A percentile compares a stretch with the other conserved stretches of the same genome.
These are phyloP conservation scores for Epirrhoe alternata DNA, from an alignment of 2,888 invertebrate genomes.

Conservation along the genomic window DNA sequence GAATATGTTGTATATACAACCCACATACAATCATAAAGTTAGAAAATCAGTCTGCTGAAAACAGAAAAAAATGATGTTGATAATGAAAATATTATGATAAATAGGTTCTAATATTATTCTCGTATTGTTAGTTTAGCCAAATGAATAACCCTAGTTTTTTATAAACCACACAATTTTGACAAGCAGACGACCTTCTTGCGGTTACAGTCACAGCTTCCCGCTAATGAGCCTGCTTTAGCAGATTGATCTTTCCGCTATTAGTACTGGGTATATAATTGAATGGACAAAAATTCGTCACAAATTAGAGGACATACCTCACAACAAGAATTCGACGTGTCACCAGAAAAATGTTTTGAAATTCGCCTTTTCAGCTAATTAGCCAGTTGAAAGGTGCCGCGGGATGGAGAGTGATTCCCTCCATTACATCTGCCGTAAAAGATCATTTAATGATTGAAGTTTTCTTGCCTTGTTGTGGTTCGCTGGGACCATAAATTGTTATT, in stretches of 20 bases:
- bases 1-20: no score
- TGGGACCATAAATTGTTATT: constrained; percentile 43
- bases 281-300: constrained; percentile 12
- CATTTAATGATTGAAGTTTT: constrained; percentile 34
- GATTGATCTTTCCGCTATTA: constrained; percentile 24
- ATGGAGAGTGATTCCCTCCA: constrained; percentile 54
- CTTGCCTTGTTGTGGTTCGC: constrained; percentile 41
- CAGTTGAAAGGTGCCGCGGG: constrained; percentile 62
- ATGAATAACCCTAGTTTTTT: constrained; percentile 21
- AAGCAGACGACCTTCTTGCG: constrained; percentile 41
- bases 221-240: constrained; percentile 28
- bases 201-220: constrained; percentile 40
- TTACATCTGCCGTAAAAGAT: constrained; percentile 51
- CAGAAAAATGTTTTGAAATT: constrained; percentile 47
- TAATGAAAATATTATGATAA: no score
- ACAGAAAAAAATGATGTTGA: no score
- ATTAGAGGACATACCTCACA: constrained; percentile 39
- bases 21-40: no score
- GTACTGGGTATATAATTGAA: constrained; percentile 28
- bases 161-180: constrained; percentile 30
- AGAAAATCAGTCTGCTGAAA: no score
- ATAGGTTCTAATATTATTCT: constrained; percentile 10
- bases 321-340: constrained; percentile 35
- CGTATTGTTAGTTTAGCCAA: constrained; percentile 21
- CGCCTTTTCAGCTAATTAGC: constrained; percentile 64